These are phyloP conservation scores for Pica pica DNA, from an alignment of 2,113 vertebrate species.

Conservation along the genomic window DNA sequence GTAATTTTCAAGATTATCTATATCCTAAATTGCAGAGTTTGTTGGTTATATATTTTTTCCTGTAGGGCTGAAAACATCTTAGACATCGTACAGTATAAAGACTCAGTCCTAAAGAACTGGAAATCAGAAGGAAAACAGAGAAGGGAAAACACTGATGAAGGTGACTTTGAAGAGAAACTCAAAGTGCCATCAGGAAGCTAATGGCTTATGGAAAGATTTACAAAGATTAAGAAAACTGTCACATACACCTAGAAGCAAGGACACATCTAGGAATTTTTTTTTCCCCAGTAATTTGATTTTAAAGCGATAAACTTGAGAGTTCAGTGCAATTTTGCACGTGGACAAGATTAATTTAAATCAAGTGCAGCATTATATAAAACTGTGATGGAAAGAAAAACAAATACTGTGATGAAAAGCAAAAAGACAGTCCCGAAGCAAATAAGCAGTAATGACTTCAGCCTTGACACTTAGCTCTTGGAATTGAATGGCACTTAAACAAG, in stretches of 20 bases:
- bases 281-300: neutral
- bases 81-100: neutral
- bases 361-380: neutral
- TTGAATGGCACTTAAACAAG: neutral
- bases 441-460: neutral
- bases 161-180: neutral
- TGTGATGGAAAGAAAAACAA: neutral
- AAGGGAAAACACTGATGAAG: neutral
- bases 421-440: accelerated
- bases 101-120: neutral
- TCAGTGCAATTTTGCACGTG: neutral
- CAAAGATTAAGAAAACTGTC: neutral
- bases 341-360: neutral
- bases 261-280: neutral
- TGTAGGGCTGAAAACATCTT: neutral
- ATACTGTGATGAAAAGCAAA: neutral
- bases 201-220: neutral
- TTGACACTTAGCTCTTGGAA: neutral
- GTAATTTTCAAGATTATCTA: neutral
- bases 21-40: neutral
- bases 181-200: neutral
- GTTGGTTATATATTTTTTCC: neutral
- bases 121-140: neutral
- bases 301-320: neutral
- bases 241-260: neutral